phyloP scores from a whole-genome alignment of 2,888 invertebrate species.

The Pardosa pseudoannulata region DNA sequence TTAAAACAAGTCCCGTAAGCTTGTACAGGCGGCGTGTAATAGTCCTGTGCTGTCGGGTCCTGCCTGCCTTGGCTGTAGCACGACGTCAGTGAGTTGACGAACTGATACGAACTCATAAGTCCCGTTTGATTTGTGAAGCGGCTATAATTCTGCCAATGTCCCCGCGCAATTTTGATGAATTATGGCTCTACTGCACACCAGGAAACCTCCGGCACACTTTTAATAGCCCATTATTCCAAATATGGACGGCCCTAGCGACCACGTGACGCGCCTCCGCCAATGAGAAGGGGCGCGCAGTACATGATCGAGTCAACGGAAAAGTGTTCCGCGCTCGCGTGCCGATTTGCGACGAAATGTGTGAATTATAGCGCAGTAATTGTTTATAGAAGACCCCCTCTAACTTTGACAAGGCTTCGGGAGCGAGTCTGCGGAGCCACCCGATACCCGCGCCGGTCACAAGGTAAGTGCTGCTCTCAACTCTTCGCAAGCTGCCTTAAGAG shows the following conservation, averaged over 20 bases:
- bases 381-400: conserved; percentile 28
- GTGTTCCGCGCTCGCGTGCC: conserved; percentile 34
- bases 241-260: conserved; percentile 74
- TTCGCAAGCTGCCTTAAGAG: conserved; percentile 64
- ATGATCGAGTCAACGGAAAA: conserved; percentile 70
- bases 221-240: conserved; percentile 77
- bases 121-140: conserved; percentile 75
- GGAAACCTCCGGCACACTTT: conserved; percentile 77
- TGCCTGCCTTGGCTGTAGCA: conserved; percentile 84
- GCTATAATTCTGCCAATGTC: conserved; percentile 75
- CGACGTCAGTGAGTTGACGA: conserved; percentile 94
- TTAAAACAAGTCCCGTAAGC: conserved; percentile 74
- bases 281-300: conserved; percentile 73
- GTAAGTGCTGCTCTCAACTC: conserved; percentile 53
- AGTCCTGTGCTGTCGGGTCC: conserved; percentile 74
- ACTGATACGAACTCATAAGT: conserved; percentile 95
- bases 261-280: conserved; percentile 75
- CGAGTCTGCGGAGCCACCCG: conserved; percentile 22
- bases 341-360: conserved; percentile 65
- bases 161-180: conserved; percentile 77
- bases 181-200: conserved; percentile 76
- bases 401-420: conserved; percentile 8
- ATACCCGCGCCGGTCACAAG: conserved; percentile 32
- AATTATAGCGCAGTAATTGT: conserved; percentile 63
- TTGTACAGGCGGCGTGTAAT: conserved; percentile 75